Base-by-base conservation (phyloP, 1,140 invertebrate species). In the Aphis gossypii region DNA sequence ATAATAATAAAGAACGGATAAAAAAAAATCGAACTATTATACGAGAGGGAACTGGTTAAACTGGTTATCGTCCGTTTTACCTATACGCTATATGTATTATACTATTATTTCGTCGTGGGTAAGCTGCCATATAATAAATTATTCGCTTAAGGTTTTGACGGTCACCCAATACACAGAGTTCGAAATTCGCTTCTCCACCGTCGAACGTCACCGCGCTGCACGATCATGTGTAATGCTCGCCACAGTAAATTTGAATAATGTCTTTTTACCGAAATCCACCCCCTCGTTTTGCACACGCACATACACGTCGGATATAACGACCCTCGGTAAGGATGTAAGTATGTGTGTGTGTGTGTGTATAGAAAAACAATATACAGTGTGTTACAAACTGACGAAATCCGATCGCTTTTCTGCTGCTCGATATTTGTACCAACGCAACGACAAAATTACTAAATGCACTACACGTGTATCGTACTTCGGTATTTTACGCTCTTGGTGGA, bases 251-350 rank as follows among this genome's bases (percentile, higher is more conserved):
- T 90, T 90, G 89, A 90, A 90, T 68, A 90, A 90, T 90, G 89
- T 90, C 89, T 90, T 90, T 90, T 90, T 90, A 90, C 54, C 54
- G 23, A 90, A 90, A 90, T 83, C 92, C 92, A 86, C 92, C 92
- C 92, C 82, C 92, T 93, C 92, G 76, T 82, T 92, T 83, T 21
- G 46, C 60, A 41, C 76, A 83, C 88, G 54, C 54, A 41, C 30
- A 54, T 48, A 48, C 30, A 51, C n/a, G 44, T 86, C 60, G 11
- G 38, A 41, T 84, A 41, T 44, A 89, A 90, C 54, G 54, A 90
- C 89, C 89, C 89, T 90, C 89, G 38, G 56, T 25, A n/a, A 41
- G 88, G 48, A 76, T 35, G 11, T 60, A 51, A 51, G 48, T 48
- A 14, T 56, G 54, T 56, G 54, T 56, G 54, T 56, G 56, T 60